A percentile compares a stretch with the other conserved stretches of the same genome.
Conservation (phyloP, 2,113 vertebrate species). For the Clarias gariepinus region DNA sequence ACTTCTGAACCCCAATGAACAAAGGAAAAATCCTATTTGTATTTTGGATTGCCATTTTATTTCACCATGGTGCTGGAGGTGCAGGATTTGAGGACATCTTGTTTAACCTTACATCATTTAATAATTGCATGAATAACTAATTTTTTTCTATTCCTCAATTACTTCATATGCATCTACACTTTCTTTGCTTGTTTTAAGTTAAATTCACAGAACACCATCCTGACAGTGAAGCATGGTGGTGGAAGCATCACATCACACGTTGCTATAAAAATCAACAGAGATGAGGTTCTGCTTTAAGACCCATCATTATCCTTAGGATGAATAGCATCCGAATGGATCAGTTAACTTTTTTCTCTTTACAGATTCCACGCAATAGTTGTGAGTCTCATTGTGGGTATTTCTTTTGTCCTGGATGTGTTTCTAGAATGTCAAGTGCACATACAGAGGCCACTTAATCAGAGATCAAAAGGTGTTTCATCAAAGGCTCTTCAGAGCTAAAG, state of each 20-base stretch:
- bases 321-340: background rate
- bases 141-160: background rate
- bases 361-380: background rate
- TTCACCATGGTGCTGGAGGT: background rate
- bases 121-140: background rate
- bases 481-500: conserved; percentile 10
- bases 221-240: background rate
- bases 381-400: background rate
- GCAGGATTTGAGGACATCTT: too few species aligned
- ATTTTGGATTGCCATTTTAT: background rate
- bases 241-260: background rate
- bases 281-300: background rate
- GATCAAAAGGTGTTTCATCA: conserved; percentile 1
- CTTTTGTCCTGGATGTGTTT: conserved; percentile 11
- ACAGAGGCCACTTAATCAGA: conserved; percentile 30
- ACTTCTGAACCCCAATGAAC: background rate
- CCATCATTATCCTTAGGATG: background rate
- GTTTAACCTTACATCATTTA: background rate
- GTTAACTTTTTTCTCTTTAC: background rate
- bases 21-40: background rate
- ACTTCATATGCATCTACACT: background rate
- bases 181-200: background rate
- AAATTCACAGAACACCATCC: background rate
- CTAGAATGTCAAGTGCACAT: conserved; percentile 27
- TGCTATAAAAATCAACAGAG: background rate